Evolutionary conservation across 1,140 invertebrate species (phyloP), one percentile per base, ranked within the genome.

Genomic region (Drosophila auraria): DNA sequence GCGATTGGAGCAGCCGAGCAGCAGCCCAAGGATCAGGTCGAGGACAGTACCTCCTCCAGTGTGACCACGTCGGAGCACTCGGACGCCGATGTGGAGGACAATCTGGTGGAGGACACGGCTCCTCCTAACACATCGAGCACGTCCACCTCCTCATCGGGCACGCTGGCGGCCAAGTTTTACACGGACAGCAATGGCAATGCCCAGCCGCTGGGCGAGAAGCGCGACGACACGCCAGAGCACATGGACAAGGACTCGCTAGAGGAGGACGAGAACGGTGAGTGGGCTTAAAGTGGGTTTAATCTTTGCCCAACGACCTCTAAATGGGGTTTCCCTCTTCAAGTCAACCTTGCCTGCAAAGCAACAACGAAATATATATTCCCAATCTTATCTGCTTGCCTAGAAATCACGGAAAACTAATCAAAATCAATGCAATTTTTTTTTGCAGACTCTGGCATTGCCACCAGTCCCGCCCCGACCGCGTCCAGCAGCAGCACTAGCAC

Each of bases 21-120:
- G 23, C 77, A 68, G 25, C 57, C 54, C 78, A 84, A 56, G 61
- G 84, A 40, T 33, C 44, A 78, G 70, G 53, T 40, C n/a, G 69
- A 79, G 8, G 70, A 89, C 20, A 76, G 72, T 6, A 51, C 70
- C 2, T 83, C 91, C n/a, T 82, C 83, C 2, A 90, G 76, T 36
- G 50, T 40, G 9, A 82, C 76, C 1, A 95, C 95, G 2, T 95
- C 94, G 0, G 95, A 95, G 82, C 94, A 94, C 62, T 96, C 96
- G 9, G 96, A 97, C 90, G 96, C 96, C 0, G 97, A 97, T 86
- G 94, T 97, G 0, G 97, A 97, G 93, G 97, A 97, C 80, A 97
- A 97, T 84, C 92, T 95, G 5, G 95, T 96, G 76, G 95, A 95
- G 44, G 93, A 93, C 40, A 93, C 93, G 1, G 94, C 94, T 38